Conservation (phyloP, 2,113 vertebrate genomes). For the Himantopus leucocephalus region DNA sequence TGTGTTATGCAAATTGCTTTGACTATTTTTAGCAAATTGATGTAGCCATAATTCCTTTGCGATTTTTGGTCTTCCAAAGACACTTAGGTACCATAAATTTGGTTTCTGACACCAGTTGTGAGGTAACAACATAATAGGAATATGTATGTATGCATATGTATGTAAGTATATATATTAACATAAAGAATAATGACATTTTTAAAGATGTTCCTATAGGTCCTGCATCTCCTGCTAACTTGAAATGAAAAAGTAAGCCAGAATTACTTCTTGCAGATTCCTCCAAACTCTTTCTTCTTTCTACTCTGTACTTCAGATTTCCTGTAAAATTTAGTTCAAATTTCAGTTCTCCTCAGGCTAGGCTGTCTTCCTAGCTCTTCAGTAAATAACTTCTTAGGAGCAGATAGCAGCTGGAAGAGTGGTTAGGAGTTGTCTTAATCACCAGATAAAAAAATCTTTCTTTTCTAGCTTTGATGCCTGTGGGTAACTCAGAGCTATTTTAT, state of each 20-base stretch:
- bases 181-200: background rate
- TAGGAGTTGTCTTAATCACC: background rate
- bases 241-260: background rate
- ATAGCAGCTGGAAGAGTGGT: background rate
- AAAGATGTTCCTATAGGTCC: background rate
- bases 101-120: background rate
- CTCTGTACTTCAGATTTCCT: background rate
- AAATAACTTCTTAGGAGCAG: background rate
- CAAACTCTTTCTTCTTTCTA: background rate
- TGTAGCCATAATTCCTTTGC: background rate
- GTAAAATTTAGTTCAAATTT: background rate
- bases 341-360: background rate
- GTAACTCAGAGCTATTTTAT: background rate
- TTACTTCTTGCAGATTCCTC: background rate
- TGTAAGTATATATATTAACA: background rate
- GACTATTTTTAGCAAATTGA: background rate
- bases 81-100: background rate
- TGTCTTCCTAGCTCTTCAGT: background rate
- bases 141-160: background rate
- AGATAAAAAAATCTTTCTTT: background rate
- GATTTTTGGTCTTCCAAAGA: background rate
- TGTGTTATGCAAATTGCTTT: background rate
- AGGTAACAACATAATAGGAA: background rate
- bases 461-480: background rate
- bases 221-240: background rate